phyloP scores from a whole-genome alignment of 2,113 vertebrate genomes.

The Silurus glanis region DNA sequence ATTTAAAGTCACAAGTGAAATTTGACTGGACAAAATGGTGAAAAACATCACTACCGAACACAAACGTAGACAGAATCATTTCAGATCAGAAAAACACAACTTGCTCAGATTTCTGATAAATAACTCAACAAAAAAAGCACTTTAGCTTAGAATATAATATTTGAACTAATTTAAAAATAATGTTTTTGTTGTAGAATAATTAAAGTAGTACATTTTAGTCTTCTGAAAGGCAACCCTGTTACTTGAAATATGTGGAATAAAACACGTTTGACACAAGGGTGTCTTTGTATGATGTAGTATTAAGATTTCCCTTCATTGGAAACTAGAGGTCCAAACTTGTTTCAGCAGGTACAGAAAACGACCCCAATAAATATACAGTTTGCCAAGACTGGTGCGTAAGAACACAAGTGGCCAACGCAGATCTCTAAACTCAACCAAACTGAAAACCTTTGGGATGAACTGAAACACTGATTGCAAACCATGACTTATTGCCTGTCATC shows the following conservation, averaged over 20 bases:
- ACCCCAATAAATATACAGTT: background rate
- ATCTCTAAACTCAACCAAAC: background rate
- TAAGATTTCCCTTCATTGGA: background rate
- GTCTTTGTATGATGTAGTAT: background rate
- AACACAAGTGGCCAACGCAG: background rate
- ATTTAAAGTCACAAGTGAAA: constrained; percentile 15
- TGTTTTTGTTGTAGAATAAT: background rate
- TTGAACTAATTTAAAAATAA: background rate
- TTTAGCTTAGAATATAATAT: background rate
- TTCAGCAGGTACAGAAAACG: background rate
- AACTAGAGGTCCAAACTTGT: background rate
- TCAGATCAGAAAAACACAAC: background rate
- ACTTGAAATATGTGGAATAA: background rate
- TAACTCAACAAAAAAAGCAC: background rate
- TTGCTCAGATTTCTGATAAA: background rate
- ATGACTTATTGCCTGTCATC: background rate
- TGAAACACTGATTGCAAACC: background rate
- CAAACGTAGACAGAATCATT: constrained; percentile 12
- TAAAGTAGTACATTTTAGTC: background rate
- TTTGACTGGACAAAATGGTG: constrained; percentile 30
- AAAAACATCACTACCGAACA: constrained; percentile 31
- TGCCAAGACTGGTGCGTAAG: background rate
- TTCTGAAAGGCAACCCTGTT: background rate
- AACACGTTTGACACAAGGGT: background rate
- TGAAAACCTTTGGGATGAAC: background rate